Percentiles rank a stretch among this genome's conserved stretches.
These are phyloP conservation scores for Drosophila paracracens DNA, from an alignment of 2,888 invertebrate species.

Conservation along the genomic window DNA sequence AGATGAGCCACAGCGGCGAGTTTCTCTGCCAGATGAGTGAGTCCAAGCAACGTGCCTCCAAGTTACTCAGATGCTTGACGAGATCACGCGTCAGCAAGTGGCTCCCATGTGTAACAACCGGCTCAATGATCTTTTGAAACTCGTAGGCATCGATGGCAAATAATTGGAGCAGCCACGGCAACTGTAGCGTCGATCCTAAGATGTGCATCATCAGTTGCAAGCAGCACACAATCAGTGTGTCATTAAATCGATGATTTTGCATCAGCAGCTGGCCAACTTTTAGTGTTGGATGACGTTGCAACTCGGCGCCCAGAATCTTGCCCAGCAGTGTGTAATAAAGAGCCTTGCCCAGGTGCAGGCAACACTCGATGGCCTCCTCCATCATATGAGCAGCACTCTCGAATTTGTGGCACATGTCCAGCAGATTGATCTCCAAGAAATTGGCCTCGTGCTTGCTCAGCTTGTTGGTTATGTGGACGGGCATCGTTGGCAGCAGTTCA, in stretches of 20 bases:
- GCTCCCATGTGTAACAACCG: conserved; percentile 54
- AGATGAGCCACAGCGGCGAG: conserved; percentile 57
- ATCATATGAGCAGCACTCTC: conserved; percentile 3
- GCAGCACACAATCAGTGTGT: conserved; percentile 55
- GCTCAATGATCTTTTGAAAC: conserved; percentile 65
- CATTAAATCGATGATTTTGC: conserved; percentile 38
- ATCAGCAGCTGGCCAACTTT: conserved; percentile 41
- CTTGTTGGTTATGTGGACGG: conserved; percentile 21
- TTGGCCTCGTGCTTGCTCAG: conserved; percentile 13
- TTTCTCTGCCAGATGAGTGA: conserved; percentile 55
- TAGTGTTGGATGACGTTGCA: conserved; percentile 34
- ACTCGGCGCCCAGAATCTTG: conserved; percentile 45
- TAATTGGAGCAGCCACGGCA: conserved; percentile 61
- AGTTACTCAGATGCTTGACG: conserved; percentile 47
- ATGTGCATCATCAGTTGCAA: conserved; percentile 54
- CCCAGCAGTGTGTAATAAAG: conserved; percentile 53
- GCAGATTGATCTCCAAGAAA: conserved; percentile 31
- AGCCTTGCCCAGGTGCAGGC: conserved; percentile 35
- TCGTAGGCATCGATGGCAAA: conserved; percentile 59
- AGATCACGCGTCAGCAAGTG: conserved; percentile 45
- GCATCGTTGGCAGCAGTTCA: conserved; percentile 35
- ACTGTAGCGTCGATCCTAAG: conserved; percentile 14
- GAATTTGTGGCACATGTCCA: conserved; percentile 31
- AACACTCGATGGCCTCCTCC: conserved; percentile 3
- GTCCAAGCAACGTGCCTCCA: conserved; percentile 56